Conservation (phyloP, 2,888 invertebrate species). For the Phasia obesa region DNA sequence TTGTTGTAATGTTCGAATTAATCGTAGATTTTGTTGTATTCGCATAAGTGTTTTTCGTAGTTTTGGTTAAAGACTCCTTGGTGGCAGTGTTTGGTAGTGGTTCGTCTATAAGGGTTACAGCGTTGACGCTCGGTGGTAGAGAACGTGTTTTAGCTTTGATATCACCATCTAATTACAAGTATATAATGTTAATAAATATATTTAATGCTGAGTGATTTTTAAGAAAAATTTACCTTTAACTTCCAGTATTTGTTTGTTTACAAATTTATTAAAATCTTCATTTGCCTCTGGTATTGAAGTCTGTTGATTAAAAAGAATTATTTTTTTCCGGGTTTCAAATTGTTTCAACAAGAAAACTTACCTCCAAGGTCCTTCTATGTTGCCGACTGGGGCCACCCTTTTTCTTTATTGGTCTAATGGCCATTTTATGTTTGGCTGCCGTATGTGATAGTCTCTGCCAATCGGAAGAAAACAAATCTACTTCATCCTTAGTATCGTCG, state of each 20-base stretch:
- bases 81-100: constrained; percentile 49
- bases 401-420: constrained; percentile 89
- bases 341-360: constrained; percentile 71
- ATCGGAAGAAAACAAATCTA: constrained; percentile 78
- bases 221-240: constrained; percentile 71
- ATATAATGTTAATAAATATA: background rate
- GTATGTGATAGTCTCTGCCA: constrained; percentile 88
- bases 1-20: constrained; percentile 37
- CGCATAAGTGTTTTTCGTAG: constrained; percentile 46
- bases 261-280: constrained; percentile 84
- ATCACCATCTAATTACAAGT: constrained; percentile 72
- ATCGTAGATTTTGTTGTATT: constrained; percentile 41
- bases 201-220: background rate
- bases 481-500: constrained; percentile 75
- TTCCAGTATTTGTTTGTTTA: constrained; percentile 83
- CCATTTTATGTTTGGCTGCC: constrained; percentile 91
- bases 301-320: constrained; percentile 82
- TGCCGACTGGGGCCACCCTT: constrained; percentile 89
- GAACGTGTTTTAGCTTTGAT: constrained; percentile 80
- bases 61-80: constrained; percentile 45
- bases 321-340: background rate
- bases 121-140: constrained; percentile 79
- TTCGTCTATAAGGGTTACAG: constrained; percentile 77
- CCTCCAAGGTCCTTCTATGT: constrained; percentile 85
- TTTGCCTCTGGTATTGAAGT: constrained; percentile 90